Evolutionary conservation across 2,797 vertebrate species (phyloP), one percentile per base, ranked within the genome.

Genomic region (Alca torda): DNA sequence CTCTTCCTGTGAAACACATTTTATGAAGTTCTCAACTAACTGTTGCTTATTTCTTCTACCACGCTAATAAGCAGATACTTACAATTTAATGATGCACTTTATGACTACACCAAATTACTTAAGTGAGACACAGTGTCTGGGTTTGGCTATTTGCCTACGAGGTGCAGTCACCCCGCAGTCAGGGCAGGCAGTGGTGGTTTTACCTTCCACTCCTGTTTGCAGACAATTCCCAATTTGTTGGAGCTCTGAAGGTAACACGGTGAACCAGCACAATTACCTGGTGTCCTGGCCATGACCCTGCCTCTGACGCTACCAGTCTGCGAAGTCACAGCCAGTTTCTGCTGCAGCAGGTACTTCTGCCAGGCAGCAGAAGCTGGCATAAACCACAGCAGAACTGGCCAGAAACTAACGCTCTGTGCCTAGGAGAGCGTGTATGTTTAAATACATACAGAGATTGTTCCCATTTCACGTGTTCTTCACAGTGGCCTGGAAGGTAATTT

Each of bases 101-200:
- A 57, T 84, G 84, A 63, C 37, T 79, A 51, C 88, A 67, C 19
- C 57, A 84, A 93, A 93, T 73, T 45, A 56, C 69, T 79, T 11
- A 23, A 67, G 57, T 60, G 79, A 91, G 69, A 75, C 64, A 11
- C 39, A 4, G 61, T 20, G 83, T 14, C 85, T 83, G 83, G 78
- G 67, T 70, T 93, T 95, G 89, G 95, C 84, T 56, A 15, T 68
- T 70, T 84, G 95, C 89, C 95, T 87, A 13, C 1, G 2, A 90
- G 84, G 64, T 68, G 45, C 93, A 94, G 61, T 37, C 65, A 69
- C 59, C 51, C 39, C 35, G 6, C 70, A 73, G 39, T 46, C 26
- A 73, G 59, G 74, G 86, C 80, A 69, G 70, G 59, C 77, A 67
- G 56, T 7, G 68, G 78, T 72, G 75, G 13, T 83, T 92, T 87